Conservation (phyloP, 1,140 invertebrate genomes). For the Leptestheria dahalacensis region DNA sequence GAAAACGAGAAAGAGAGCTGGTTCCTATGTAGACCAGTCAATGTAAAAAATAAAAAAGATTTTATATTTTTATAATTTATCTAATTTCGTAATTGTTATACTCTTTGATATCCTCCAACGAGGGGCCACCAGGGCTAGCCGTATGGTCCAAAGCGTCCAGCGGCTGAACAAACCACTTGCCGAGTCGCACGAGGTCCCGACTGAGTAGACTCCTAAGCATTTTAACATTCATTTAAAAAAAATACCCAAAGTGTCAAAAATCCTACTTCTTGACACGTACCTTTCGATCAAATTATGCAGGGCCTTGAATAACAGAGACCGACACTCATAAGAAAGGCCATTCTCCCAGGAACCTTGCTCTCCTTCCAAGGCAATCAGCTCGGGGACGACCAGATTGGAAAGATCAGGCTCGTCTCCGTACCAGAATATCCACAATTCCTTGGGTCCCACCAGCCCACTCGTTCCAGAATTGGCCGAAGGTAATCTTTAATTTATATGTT, state of each 20-base stretch:
- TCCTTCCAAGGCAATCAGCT: slow-evolving; percentile 40
- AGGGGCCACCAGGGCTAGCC: not conserved
- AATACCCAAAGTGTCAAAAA: slow-evolving; percentile 3
- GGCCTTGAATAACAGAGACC: slow-evolving; percentile 92
- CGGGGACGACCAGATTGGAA: slow-evolving; percentile 29
- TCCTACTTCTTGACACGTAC: no score
- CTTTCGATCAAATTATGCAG: slow-evolving; percentile 96
- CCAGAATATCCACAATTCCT: slow-evolving; percentile 98
- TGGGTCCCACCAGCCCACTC: slow-evolving; percentile 35
- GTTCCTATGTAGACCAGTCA: slow-evolving; percentile 34
- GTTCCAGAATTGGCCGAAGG: slow-evolving; percentile 6
- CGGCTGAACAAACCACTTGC: slow-evolving; percentile 96
- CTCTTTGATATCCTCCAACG: not conserved
- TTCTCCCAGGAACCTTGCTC: slow-evolving; percentile 92
- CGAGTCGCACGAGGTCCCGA: slow-evolving; percentile 82
- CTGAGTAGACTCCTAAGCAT: slow-evolving; percentile 68
- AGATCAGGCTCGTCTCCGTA: slow-evolving; percentile 89
- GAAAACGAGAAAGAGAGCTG: slow-evolving; percentile 88
- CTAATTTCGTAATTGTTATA: no score
- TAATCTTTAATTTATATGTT: no score
- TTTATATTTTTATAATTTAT: slow-evolving; percentile 22
- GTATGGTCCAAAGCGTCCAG: slow-evolving; percentile 44
- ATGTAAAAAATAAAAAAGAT: not conserved
- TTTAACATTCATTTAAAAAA: slow-evolving; percentile 13
- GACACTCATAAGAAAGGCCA: slow-evolving; percentile 90